Evolutionary conservation across 2,113 vertebrate genomes (phyloP), one percentile per base, ranked within the genome.

Genomic region (Syngnathoides biaculeatus): DNA sequence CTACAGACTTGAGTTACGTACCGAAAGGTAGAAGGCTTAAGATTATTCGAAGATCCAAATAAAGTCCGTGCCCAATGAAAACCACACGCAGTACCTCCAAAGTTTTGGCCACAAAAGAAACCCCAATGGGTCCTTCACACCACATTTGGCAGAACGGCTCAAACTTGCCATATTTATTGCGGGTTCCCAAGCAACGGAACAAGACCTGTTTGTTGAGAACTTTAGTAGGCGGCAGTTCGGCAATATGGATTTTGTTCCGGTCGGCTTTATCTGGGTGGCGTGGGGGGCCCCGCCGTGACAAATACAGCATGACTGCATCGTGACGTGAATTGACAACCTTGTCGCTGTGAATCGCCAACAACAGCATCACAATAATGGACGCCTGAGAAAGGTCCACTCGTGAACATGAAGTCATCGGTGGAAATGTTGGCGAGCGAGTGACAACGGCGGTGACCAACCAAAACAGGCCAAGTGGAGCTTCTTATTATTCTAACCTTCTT

Each of bases 401-500:
- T 42, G 59, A 42, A 38, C 40, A 61, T 61, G 38, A 61, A 61
- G 59, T 61, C 59, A 61, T 61, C 24, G 40, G 20, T 42, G 38
- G 59, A 22, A 20, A 61, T n/a, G 24, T 22, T 30, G 55, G 55
- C 55, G 26, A 57, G 55, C 26, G 15, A 61, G 38, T 24, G 58
- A 14, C 58, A 61, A 6, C 11, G 15, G n/a, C 58, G 8, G 38
- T 40, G 38, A 61, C 59, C 59, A 42, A 61, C 11, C 1, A n/a
- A 40, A 61, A 61, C 38, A 61, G 59, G 5, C 58, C 3, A 60
- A 22, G 58, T 14, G 58, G 38, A 40, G 38, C 12, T 22, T 61
- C 59, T 39, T 61, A 61, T 61, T 61, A 42, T 40, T 61, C 20
- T 61, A 61, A 61, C 38, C 59, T 61, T 40, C 59, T 59, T 39